Conservation (phyloP, 2,113 vertebrate species). For the Apeltes quadracus region DNA sequence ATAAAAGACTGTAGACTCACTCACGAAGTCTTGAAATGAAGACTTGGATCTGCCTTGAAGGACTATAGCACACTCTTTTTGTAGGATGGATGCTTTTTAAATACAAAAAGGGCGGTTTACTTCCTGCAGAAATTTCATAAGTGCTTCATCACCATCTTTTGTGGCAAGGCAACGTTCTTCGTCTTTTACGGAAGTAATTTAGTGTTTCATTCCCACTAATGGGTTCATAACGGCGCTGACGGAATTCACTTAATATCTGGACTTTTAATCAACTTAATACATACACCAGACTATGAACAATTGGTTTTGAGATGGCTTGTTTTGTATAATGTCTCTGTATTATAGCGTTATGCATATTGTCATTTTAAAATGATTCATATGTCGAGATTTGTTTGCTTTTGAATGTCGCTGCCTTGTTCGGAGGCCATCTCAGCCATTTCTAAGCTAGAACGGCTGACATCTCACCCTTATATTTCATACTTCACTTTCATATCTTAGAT, state of each 20-base stretch:
- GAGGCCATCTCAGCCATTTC: conserved; percentile 50
- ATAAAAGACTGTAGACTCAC: conserved; percentile 46
- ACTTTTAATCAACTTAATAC: conserved; percentile 49
- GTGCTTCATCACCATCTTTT: conserved; percentile 61
- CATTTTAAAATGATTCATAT: conserved; percentile 61
- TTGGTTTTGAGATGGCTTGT: conserved; percentile 50
- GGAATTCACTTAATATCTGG: conserved; percentile 30
- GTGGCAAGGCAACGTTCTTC: conserved; percentile 60
- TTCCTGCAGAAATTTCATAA: conserved; percentile 63
- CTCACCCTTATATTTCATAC: conserved; percentile 45
- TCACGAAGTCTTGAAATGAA: conserved; percentile 66
- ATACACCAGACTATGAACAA: conserved; percentile 33
- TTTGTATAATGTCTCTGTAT: conserved; percentile 70
- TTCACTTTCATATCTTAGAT: conserved; percentile 36
- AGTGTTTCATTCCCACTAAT: conserved; percentile 48
- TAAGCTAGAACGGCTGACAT: conserved; percentile 35
- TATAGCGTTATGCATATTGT: conserved; percentile 67
- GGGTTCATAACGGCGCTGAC: conserved; percentile 16
- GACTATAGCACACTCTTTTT: conserved; percentile 77
- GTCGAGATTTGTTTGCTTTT: conserved; percentile 60
- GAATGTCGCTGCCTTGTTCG: conserved; percentile 55
- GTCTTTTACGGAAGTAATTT: conserved; percentile 73
- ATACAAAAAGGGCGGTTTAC: conserved; percentile 57
- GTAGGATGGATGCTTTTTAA: conserved; percentile 43
- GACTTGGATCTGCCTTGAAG: conserved; percentile 73